Evolutionary conservation across 2,797 vertebrate species (phyloP), one percentile per base, ranked within the genome.

Genomic region (Syngnathus rostellatus): DNA sequence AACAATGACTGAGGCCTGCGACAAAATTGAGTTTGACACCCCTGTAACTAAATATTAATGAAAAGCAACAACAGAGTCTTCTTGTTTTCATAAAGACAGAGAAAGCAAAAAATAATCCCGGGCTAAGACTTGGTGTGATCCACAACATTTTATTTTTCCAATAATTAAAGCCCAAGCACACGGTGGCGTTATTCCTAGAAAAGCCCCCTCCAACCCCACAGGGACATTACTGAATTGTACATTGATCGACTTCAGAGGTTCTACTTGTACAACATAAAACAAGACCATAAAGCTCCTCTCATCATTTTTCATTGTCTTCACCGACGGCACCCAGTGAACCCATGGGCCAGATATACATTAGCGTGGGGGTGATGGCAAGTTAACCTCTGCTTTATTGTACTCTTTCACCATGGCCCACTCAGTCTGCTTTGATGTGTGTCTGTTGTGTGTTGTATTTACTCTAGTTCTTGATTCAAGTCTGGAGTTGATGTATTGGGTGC

Each of bases 381-480:
- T 64, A 50, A 31, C 66, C 48, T 76, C 62, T 66, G 39, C 48
- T 53, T 66, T 46, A 3, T 62, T 39, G n/a, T 65, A 14, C 57
- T 31, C 60, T 55, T 65, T 65, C 70, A 64, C 51, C 10, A 17
- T 57, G 25, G 37, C 12, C 21, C 40, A 11, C 9, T 61, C 39
- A 21, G 19, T 10, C 38, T 39, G n/a, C 59, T 40, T 19, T 39
- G 12, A n/a, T 16, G 12, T 11, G n/a, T 55, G 43, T 50, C 62
- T 31, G 19, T 50, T n/a, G 10, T 64, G 3, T 53, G n/a, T 45
- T 23, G 48, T 59, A 54, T 58, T 58, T 57, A 45, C 37, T 57
- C 19, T 46, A 23, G 71, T 72, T 76, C 66, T 70, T 70, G 72
- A 78, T 82, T 64, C 75, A 63, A 80, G 68, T 71, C 60, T 77